Conservation (phyloP, 2,888 invertebrate species). For the Andrena flavipes region DNA sequence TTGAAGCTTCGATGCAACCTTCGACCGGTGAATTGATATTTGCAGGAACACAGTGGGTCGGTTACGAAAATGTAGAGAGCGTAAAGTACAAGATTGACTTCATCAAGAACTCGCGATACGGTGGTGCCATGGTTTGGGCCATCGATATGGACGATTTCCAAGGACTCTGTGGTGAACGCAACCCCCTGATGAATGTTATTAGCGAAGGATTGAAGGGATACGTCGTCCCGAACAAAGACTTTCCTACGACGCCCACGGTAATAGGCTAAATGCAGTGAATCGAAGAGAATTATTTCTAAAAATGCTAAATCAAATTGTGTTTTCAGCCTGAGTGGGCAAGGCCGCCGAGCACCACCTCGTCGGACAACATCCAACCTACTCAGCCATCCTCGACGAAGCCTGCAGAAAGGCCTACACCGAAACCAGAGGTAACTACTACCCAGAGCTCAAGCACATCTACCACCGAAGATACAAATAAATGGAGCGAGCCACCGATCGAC, state of each 20-base stretch:
- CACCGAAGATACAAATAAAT: slow-evolving; percentile 33
- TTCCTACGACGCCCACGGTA: slow-evolving; percentile 88
- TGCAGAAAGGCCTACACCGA: slow-evolving; percentile 8
- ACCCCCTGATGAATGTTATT: slow-evolving; percentile 91
- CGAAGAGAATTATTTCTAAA: neutral
- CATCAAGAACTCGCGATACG: slow-evolving; percentile 92
- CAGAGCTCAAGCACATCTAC: neutral
- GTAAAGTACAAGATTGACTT: slow-evolving; percentile 96
- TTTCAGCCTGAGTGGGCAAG: slow-evolving; percentile 92
- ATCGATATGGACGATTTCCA: slow-evolving; percentile 96
- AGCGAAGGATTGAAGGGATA: slow-evolving; percentile 89
- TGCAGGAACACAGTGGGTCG: slow-evolving; percentile 93
- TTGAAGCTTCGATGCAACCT: neutral
- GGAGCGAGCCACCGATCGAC: slow-evolving; percentile 51
- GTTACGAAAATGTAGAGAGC: slow-evolving; percentile 93
- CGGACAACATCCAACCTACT: slow-evolving; percentile 31
- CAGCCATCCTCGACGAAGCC: slow-evolving; percentile 20
- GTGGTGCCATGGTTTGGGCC: slow-evolving; percentile 97
- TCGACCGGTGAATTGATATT: neutral
- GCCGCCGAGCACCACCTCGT: slow-evolving; percentile 89
- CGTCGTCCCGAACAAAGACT: slow-evolving; percentile 87
- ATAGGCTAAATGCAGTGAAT: neutral
- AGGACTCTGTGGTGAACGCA: slow-evolving; percentile 92
- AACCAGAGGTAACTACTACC: neutral
- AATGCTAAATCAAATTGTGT: neutral